Conservation (phyloP, 2,888 invertebrate genomes). For the Sminthurides aquaticus region DNA sequence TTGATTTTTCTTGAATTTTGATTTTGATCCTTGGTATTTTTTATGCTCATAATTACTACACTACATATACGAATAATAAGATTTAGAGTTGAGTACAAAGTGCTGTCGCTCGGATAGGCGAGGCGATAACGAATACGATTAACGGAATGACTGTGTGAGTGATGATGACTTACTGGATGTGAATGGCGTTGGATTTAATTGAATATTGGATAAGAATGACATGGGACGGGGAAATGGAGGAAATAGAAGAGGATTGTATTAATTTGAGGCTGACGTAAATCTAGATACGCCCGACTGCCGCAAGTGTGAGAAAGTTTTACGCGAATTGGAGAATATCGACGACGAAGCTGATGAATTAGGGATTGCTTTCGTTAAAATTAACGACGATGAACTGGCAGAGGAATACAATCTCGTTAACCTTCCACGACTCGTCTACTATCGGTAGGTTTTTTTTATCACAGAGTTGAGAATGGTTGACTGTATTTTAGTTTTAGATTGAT, state of each 20-base stretch:
- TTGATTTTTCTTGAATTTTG: no score
- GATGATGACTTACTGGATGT: no score
- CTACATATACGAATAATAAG: no score
- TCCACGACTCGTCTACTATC: constrained; percentile 82
- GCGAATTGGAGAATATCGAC: constrained; percentile 78
- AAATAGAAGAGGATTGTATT: not conserved
- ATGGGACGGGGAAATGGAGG: no score
- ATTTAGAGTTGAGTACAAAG: no score
- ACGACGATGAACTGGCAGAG: constrained; percentile 80
- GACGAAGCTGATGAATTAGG: constrained; percentile 90
- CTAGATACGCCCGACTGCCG: constrained; percentile 87
- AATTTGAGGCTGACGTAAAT: not conserved
- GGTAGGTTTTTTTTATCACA: no score
- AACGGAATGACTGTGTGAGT: not conserved
- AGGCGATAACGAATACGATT: not conserved
- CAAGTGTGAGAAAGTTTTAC: constrained; percentile 80
- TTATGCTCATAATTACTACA: no score
- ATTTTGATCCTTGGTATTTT: no score
- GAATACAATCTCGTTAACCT: constrained; percentile 76
- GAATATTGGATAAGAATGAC: no score
- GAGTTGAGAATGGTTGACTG: no score
- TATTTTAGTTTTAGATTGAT: no score
- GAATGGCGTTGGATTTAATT: not conserved
- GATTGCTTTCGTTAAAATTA: constrained; percentile 89
- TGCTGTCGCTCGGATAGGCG: no score